A percentile compares a stretch with the other conserved stretches of the same genome.
Evolutionary conservation across 2,888 invertebrate genomes (phyloP).

Genomic region (Oeneis ivallda): DNA sequence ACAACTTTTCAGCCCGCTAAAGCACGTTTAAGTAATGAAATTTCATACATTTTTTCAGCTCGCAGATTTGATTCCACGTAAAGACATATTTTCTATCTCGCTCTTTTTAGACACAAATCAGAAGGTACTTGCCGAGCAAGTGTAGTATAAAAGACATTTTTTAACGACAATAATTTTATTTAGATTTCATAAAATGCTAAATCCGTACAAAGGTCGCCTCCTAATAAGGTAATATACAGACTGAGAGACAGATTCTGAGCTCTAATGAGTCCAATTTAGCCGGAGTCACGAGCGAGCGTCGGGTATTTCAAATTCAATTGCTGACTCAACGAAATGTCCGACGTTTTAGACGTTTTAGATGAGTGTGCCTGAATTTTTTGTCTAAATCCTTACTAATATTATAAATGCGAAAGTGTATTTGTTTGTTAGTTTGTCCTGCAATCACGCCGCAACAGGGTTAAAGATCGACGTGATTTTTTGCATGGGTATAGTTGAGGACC

Average conservation of each 20-base stretch:
- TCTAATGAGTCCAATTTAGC: constrained; percentile 38
- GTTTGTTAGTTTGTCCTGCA: too few species aligned
- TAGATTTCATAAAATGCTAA: constrained; percentile 2
- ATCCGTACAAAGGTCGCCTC: constrained; percentile 6
- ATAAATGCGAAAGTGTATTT: too few species aligned
- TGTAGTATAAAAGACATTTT: background rate
- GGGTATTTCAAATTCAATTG: constrained; percentile 36
- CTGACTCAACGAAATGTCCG: constrained; percentile 34
- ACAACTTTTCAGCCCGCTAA: too few species aligned
- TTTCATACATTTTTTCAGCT: too few species aligned
- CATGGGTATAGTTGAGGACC: too few species aligned
- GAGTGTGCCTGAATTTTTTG: constrained; percentile 8
- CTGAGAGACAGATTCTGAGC: background rate
- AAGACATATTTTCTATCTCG: too few species aligned
- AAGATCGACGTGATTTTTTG: too few species aligned
- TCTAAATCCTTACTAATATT: constrained; percentile 18
- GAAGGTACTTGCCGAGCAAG: too few species aligned
- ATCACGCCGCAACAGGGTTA: too few species aligned
- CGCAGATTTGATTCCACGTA: too few species aligned
- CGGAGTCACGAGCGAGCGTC: constrained; percentile 35
- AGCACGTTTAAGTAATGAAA: too few species aligned
- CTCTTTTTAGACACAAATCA: too few species aligned
- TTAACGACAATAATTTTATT: background rate
- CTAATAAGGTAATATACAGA: constrained; percentile 15
- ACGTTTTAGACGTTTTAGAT: constrained; percentile 29